Conservation (phyloP, 2,888 invertebrate species). For the Phymatocera aterrima region DNA sequence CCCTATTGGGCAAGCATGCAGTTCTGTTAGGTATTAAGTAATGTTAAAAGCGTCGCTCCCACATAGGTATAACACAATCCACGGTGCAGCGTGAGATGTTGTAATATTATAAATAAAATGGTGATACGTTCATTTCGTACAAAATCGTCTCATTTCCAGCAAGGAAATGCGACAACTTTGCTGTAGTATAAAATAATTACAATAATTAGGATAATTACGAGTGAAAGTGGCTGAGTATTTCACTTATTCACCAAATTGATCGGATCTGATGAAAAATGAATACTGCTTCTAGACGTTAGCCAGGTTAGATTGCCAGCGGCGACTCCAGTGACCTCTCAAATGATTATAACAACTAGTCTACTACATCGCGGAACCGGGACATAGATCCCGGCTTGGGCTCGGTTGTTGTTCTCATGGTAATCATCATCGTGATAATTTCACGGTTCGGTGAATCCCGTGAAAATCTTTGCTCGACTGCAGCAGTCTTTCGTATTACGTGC, state of each 20-base stretch:
- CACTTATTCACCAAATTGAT: too few species aligned
- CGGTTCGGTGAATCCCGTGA: not conserved
- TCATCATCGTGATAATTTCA: slow-evolving; percentile 1
- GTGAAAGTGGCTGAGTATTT: too few species aligned
- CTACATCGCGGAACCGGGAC: not conserved
- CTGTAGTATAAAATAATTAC: too few species aligned
- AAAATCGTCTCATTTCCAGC: too few species aligned
- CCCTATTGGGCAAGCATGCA: not conserved
- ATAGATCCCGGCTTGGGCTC: not conserved
- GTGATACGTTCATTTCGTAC: not conserved
- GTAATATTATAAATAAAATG: not conserved
- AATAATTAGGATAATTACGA: too few species aligned
- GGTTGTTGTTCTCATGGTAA: slow-evolving; percentile 13
- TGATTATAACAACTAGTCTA: not conserved
- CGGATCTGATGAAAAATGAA: too few species aligned
- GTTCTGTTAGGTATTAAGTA: not conserved
- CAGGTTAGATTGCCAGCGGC: too few species aligned
- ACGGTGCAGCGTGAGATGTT: not conserved
- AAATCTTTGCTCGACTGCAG: not conserved
- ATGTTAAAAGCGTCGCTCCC: not conserved
- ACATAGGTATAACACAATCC: too few species aligned
- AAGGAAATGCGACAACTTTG: too few species aligned
- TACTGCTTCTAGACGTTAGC: too few species aligned
- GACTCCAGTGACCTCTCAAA: too few species aligned
- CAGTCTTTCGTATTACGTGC: too few species aligned